Evolutionary conservation across 2,797 vertebrate genomes (phyloP), one percentile per base, ranked within the genome.

Genomic region (Sitta carolinensis): DNA sequence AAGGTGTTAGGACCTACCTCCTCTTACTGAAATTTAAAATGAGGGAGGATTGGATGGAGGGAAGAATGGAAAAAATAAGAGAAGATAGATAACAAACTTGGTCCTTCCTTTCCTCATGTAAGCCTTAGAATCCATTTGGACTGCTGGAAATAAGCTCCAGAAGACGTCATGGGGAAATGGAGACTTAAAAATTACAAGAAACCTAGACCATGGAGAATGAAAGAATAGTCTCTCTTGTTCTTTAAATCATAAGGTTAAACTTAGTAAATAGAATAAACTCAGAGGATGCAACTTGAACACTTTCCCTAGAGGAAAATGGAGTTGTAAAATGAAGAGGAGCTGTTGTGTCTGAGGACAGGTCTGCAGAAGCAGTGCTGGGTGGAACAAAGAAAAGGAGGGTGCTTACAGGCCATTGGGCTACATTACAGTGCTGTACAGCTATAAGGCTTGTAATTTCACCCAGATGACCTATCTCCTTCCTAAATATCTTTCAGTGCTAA

Each of bases 401-500:
- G 27, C 38, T 57, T 36, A 26, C 36, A 48, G 45, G 16, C 29
- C 0, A 0, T 45, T 77, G n/a, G 54, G 22, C 38, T 89, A 10
- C 17, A 4, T 40, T 47, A 40, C 30, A 21, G 36, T 72, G 58
- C 38, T 80, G 21, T 66, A 68, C 19, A n/a, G 66, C 64, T 83
- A 0, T 57, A 58, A 50, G 74, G n/a, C 76, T 87, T 92, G 51
- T 62, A 3, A 77, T 72, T 94, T 87, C 63, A 16, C 48, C 40
- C 57, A 50, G 55, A 18, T 97, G 57, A 96, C 85, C 43, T 43
- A 16, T 90, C 54, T 93, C 81, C 40, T 96, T 93, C 90, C 55
- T 96, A 94, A 91, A 94, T 98, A 74, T 95, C 67, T 98, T 98
- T 92, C 97, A 99, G 99, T 97, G 99, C 99, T 96, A 98, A 98